Percentiles rank a stretch among this genome's conserved stretches.
phyloP scores from a whole-genome alignment of 2,888 invertebrate genomes.

The Habrosyne pyritoides region DNA sequence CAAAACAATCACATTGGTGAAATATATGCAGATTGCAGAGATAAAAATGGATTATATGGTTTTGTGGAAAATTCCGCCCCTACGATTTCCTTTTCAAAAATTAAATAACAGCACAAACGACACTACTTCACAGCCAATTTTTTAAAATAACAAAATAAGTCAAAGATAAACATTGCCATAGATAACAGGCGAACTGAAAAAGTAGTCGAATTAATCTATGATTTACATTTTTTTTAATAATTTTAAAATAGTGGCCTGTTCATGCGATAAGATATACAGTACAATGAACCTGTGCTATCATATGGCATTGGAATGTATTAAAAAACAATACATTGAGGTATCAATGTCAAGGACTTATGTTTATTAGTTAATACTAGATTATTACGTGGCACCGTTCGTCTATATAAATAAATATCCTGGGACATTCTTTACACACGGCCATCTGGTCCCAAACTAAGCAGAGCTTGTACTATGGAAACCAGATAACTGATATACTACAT shows the following conservation, averaged over 20 bases:
- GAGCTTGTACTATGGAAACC: too few relatives aligned
- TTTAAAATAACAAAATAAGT: too few relatives aligned
- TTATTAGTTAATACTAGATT: neutral
- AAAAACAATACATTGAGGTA: neutral
- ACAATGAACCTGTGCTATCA: neutral
- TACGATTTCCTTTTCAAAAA: neutral
- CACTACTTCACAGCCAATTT: too few relatives aligned
- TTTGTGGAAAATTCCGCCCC: neutral
- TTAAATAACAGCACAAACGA: too few relatives aligned
- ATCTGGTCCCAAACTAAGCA: too few relatives aligned
- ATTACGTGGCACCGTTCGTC: neutral
- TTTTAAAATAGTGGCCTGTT: neutral
- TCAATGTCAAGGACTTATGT: neutral
- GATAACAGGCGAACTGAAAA: too few relatives aligned
- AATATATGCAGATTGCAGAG: neutral
- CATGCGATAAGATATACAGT: neutral
- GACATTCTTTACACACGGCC: too few relatives aligned
- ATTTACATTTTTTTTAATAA: neutral
- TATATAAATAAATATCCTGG: neutral
- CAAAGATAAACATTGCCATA: too few relatives aligned
- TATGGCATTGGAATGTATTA: neutral
- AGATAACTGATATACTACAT: too few relatives aligned
- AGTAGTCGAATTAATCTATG: neutral
- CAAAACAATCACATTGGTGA: neutral
- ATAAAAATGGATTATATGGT: neutral